Base-by-base conservation (phyloP, 2,888 invertebrate species). In the Cantharis flavilabris region DNA sequence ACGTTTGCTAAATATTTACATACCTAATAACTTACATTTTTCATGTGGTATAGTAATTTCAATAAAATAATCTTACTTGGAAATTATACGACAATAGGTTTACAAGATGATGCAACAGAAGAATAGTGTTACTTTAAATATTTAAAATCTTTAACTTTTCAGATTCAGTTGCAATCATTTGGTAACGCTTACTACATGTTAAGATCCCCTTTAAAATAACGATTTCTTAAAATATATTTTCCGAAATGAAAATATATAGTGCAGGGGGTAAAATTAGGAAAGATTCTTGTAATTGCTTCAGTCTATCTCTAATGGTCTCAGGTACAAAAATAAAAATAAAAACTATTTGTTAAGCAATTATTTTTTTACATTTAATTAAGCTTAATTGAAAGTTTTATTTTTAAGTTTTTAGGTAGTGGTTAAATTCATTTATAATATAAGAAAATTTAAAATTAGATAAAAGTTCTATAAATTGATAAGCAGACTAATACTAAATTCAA, bases 181-280 rank as follows among this genome's bases (percentile, higher is more conserved):
- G 11, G 65, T 18, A 26, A 64, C 20, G 65, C 20, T 67, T 13
- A n/a, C 23, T 23, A 67, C 23, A 67, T 67, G 65, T 67, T 26
- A 67, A 67, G 65, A 67, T 67, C 65, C 65, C 23, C 65, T 67
- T 67, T 67, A 67, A 67, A 67, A 67, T 67, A 67, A 67, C 23
- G 65, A 67, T 67, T 67, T 67, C 26, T 67, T 49, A 49, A 49
- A 49, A 49, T 49, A 49, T 49, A 49, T 49, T 49, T 49, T 49
- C 49, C n/a, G n/a, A 49, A 49, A 49, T 49, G n/a, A 49, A 49
- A 49, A 49, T 49, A 49, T 49, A n/a, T 49, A 49, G 49, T 49
- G 49, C n/a, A 49, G 49, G 49, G 49, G 49, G 49, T 49, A n/a
- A 49, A 49, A 49, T 49, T 49, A 49, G 5, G 9, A 49, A 49